Base-by-base conservation (phyloP, 2,797 vertebrate species). In the Chelon labrosus region DNA sequence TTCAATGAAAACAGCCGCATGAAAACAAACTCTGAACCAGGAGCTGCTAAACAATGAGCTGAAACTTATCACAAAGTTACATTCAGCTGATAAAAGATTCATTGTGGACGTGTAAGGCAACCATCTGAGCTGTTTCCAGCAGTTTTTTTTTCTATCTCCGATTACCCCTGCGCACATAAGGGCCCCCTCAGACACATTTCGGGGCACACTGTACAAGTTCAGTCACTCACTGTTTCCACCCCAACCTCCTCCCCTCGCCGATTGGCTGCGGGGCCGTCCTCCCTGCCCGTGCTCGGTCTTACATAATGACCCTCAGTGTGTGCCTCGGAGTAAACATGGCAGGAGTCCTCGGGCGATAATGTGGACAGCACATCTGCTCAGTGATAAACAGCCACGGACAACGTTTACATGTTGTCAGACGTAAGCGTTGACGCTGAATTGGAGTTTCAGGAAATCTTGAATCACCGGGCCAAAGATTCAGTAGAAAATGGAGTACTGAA, bases 301-400 rank as follows among this genome's bases (percentile, higher is more conserved):
- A 74, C 60, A 77, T 79, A 85, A 91, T 37, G 50, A 79, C 19
- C 41, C 57, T 39, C 75, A 38, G 53, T 71, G 81, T 88, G 79
- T 71, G n/a, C 6, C 57, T 63, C n/a, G 16, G 50, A 44, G 59
- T 77, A 80, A 91, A 84, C 74, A 75, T 59, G 50, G 68, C 68
- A 27, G 17, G 37, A 25, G 20, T 13, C 49, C 38, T 51, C 44
- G 16, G 51, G 38, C 27, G 58, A 58, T 19, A 46, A 25, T 22
- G 49, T 27, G 52, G 22, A 50, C 42, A 2, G 14, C 42, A 44
- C 42, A 44, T 44, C 16, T 44, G 42, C 42, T 44, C 14, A 3
- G 5, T 22, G 7, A 37, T 77, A 44, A 83, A 80, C 11, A 44
- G 19, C 39, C 10, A 10, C 19, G 38, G 37, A 10, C 60, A 19